Evolutionary conservation across 1,140 invertebrate species (phyloP).

Genomic region (Cydia amplana): DNA sequence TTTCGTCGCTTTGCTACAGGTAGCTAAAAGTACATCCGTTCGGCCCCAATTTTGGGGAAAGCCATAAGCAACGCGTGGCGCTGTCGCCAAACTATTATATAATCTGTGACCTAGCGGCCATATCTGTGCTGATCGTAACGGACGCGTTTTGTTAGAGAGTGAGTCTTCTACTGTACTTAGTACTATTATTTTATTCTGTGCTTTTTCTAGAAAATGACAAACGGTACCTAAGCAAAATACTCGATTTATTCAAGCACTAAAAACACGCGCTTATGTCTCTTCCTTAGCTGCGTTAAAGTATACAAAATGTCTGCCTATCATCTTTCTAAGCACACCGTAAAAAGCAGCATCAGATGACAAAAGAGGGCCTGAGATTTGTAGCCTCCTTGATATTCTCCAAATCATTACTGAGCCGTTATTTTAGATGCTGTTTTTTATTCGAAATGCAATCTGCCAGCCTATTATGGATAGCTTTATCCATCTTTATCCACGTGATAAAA

Average conservation of each 20-base stretch:
- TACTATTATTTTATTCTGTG: too few species aligned
- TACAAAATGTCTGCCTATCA: slow-evolving; percentile 7
- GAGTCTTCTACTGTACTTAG: too few species aligned
- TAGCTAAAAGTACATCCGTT: too few species aligned
- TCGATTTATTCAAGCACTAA: neutral
- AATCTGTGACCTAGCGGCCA: too few species aligned
- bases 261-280: neutral
- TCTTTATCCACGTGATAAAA: too few species aligned
- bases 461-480: too few species aligned
- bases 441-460: slow-evolving; percentile 1
- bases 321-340: neutral
- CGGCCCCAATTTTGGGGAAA: too few species aligned
- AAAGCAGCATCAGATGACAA: slow-evolving; percentile 4
- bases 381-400: slow-evolving; percentile 9
- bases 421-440: neutral
- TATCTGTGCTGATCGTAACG: too few species aligned
- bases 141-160: too few species aligned
- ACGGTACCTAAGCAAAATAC: neutral
- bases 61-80: too few species aligned
- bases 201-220: neutral
- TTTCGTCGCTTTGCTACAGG: too few species aligned
- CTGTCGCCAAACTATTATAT: too few species aligned
- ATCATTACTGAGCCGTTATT: slow-evolving; percentile 9
- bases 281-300: neutral
- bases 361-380: slow-evolving; percentile 4